Evolutionary conservation across 1,140 invertebrate genomes (phyloP), one percentile per base, ranked within the genome.

Genomic region (Atta cephalotes): DNA sequence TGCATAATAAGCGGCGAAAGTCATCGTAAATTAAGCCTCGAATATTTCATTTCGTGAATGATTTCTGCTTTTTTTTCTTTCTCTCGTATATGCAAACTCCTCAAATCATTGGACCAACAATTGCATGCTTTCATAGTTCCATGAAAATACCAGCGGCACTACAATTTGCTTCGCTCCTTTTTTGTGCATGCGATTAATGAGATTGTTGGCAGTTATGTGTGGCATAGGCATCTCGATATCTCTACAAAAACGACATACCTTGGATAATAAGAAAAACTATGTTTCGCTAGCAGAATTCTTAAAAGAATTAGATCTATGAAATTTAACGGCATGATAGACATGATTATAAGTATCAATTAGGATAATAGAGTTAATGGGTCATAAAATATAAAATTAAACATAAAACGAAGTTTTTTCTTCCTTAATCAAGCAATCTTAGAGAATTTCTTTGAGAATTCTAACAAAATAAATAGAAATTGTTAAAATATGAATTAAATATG

Each of bases 1-100:
- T 84, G 56, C 80, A 62, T 62, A 84, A 84, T 51, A 31, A 74
- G 14, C 12, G 28, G 56, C 70, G 70, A 84, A 84, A 84, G 56
- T 62, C 56, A 35, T 51, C 21, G 39, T 84, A 51, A 82, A 76
- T 76, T 62, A 3, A 58, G n/a, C 14, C 39, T 51, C 39, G 39
- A 58, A 2, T 60, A 45, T 63, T 35, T 35, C 31, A 18, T 35
- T 62, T n/a, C 14, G 35, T 18, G 16, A 65, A 16, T 28, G 18
- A 2, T 45, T 31, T 60, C 28, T 21, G 25, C 10, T 10, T 0
- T 9, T 53, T 7, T 25, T 6, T 51, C 18, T 45, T 14, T 21
- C 31, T 12, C 35, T 16, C 12, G 18, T 49, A 3, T 25, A 2
- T 10, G 21, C 10, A 35, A 12, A 21, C 56, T 39, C 72, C 31